Evolutionary conservation across 2,113 vertebrate species (phyloP).

Genomic region (Pedetes capensis): DNA sequence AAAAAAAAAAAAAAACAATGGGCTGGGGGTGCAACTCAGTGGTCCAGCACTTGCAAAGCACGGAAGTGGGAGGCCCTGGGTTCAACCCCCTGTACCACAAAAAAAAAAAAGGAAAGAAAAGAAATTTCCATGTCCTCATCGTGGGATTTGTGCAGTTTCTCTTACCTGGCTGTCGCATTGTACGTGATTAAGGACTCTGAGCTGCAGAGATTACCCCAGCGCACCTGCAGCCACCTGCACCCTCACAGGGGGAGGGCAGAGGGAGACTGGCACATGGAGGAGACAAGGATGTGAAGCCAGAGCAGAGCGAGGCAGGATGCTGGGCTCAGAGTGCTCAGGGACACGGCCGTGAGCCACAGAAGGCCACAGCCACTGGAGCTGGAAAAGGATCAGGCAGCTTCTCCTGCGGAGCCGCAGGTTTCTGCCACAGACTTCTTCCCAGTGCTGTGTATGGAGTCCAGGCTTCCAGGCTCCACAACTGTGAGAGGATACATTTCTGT

Average conservation of each 20-base stretch:
- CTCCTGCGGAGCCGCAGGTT: fast-evolving
- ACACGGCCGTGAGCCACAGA: not conserved
- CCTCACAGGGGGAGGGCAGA: not conserved
- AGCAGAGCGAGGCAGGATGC: not conserved
- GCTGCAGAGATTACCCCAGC: not conserved
- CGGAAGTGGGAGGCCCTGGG: too few relatives aligned
- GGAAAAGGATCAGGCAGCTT: not conserved
- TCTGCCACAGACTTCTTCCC: not conserved
- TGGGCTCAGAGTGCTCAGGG: too few relatives aligned
- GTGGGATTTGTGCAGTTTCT: not conserved
- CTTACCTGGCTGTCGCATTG: not conserved
- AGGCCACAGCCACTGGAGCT: not conserved
- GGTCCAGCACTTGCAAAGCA: too few relatives aligned
- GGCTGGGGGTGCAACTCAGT: too few relatives aligned
- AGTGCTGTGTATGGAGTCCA: not conserved
- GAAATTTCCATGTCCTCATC: not conserved
- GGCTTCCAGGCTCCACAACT: not conserved
- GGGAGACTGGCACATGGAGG: not conserved
- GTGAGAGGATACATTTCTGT: not conserved
- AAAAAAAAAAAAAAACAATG: too few relatives aligned
- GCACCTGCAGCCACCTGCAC: not conserved
- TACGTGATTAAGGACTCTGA: not conserved
- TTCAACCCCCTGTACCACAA: too few relatives aligned
- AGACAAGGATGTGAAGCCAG: not conserved
- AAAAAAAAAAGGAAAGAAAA: too few relatives aligned